phyloP scores from a whole-genome alignment of 2,113 vertebrate species.

The Trochalopteron elliotii region DNA sequence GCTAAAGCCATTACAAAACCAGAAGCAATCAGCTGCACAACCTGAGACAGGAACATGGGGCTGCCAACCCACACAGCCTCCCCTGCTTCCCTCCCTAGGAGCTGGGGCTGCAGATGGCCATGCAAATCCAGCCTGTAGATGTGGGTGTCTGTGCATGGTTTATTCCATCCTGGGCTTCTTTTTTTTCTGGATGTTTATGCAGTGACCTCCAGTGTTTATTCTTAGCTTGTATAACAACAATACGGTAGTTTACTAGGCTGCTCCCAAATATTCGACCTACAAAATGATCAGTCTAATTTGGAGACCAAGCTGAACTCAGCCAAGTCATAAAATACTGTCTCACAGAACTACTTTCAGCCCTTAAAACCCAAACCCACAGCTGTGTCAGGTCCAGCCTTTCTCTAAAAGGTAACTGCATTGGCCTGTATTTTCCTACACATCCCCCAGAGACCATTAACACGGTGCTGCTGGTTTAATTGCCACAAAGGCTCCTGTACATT shows the following conservation, averaged over 20 bases:
- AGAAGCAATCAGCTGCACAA: background rate
- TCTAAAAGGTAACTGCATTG: background rate
- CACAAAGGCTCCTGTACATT: background rate
- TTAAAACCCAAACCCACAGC: background rate
- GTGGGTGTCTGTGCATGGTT: background rate
- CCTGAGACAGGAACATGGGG: rapidly evolving
- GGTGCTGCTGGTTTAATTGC: background rate
- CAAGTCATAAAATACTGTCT: background rate
- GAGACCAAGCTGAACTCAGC: background rate
- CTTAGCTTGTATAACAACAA: background rate
- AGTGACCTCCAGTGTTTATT: background rate
- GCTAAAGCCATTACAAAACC: background rate
- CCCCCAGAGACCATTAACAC: background rate
- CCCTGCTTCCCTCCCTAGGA: background rate
- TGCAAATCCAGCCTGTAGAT: background rate
- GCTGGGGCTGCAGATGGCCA: background rate
- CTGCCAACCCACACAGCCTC: background rate
- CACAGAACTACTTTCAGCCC: background rate
- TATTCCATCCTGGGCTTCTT: background rate
- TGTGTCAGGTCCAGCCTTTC: background rate
- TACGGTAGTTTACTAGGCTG: background rate
- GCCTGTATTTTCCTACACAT: background rate
- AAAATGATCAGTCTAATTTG: background rate
- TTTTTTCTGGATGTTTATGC: background rate
- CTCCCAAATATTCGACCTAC: background rate